Base-by-base conservation (phyloP, 2,113 vertebrate genomes). In the Camelus dromedarius region DNA sequence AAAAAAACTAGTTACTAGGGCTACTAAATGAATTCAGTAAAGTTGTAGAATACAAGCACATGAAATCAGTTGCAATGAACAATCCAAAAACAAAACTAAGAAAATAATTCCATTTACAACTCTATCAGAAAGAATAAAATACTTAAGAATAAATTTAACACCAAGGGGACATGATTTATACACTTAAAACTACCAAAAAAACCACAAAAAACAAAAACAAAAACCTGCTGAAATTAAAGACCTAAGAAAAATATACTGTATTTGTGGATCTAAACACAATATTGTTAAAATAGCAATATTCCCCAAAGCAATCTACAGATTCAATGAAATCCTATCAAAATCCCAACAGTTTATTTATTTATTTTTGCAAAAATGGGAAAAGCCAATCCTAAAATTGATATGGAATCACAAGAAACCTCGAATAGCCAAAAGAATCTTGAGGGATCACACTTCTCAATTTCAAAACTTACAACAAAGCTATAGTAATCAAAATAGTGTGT, bases 401-500 rank as follows among this genome's bases (percentile, higher is more conserved):
- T 60, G n/a, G 42, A 91, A 94, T 52, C 75, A 30, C 50, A 94
- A 94, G 30, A 16, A 64, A 87, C 60, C 62, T 22, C 16, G 3
- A 91, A 86, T 1, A 56, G 13, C 56, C 42, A 89, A 85, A 76
- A 35, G 10, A 54, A 93, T 56, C 18, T 52, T 83, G 42, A 84
- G 30, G 62, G 84, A 79, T 72, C 60, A 60, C 24, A 72, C 13
- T 64, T 79, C 0, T 19, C 5, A 10, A 91, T 69, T 91, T 75
- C 50, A 91, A 90, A 96, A 91, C 58, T 69, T 93, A 83, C 15
- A 19, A 70, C 28, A 30, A 84, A 70, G 67, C 28, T 62, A 77
- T 6, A 89, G 19, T 58, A 73, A 79, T 58, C 35, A 79, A 92
- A 52, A 87, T 13, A 70, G 54, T 76, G 10, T 48, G 6, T 22